Conservation (phyloP, 2,888 invertebrate genomes). For the Drosophila mercatorum region DNA sequence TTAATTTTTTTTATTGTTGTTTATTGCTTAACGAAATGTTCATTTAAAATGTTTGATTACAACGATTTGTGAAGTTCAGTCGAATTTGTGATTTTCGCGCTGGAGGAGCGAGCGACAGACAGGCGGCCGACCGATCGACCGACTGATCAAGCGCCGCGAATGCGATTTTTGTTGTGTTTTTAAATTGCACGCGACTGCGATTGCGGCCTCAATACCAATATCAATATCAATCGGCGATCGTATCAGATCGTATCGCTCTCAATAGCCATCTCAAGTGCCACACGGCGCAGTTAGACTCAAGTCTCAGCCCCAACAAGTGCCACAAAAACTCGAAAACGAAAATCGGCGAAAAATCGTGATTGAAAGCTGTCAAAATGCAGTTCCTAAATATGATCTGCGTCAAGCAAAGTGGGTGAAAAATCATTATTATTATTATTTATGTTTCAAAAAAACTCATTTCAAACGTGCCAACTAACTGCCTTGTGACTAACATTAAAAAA, state of each 20-base stretch:
- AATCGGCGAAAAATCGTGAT: constrained; percentile 8
- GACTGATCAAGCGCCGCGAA: constrained; percentile 35
- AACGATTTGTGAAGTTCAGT: constrained; percentile 81
- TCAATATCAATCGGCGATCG: constrained; percentile 32
- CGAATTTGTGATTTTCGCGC: constrained; percentile 78
- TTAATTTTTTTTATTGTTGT: constrained; percentile 75
- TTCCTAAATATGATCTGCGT: constrained; percentile 75
- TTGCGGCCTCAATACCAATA: constrained; percentile 5
- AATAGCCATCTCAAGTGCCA: constrained; percentile 30
- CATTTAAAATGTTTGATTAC: constrained; percentile 82
- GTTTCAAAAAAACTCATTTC: background rate
- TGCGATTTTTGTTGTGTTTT: constrained; percentile 50
- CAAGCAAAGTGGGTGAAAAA: constrained; percentile 74
- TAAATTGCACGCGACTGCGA: constrained; percentile 64
- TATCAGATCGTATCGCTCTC: constrained; percentile 46
- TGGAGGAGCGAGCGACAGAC: constrained; percentile 63
- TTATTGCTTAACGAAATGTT: constrained; percentile 75
- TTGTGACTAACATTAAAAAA: constrained; percentile 29
- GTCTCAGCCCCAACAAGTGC: constrained; percentile 16
- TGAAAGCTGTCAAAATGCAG: constrained; percentile 60
- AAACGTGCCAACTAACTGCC: constrained; percentile 15
- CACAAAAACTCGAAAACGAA: constrained; percentile 10
- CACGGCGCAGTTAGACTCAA: constrained; percentile 11
- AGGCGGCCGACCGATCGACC: constrained; percentile 9
- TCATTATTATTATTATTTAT: background rate